phyloP scores from a whole-genome alignment of 2,888 invertebrate species.

The Drosophila fungiperda region DNA sequence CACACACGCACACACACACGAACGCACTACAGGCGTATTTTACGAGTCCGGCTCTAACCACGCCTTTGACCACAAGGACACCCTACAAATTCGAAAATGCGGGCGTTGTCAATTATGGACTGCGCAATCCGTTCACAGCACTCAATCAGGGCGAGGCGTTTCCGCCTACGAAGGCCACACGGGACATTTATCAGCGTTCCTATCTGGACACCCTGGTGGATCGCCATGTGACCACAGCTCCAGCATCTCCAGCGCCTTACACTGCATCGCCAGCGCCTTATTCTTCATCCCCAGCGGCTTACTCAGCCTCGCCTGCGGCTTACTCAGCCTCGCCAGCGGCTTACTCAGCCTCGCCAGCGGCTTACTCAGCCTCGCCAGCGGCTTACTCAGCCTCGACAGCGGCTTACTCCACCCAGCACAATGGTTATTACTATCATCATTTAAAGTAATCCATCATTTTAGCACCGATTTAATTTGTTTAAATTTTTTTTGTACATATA shows the following conservation, averaged over 20 bases:
- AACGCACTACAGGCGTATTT: slow-evolving; percentile 69
- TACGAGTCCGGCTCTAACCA: slow-evolving; percentile 61
- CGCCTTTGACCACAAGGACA: slow-evolving; percentile 60
- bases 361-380: neutral
- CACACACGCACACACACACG: slow-evolving; percentile 35
- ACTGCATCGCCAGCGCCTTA: neutral
- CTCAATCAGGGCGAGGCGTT: slow-evolving; percentile 83
- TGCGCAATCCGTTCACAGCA: slow-evolving; percentile 83
- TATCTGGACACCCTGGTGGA: slow-evolving; percentile 78
- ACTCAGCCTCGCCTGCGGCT: neutral
- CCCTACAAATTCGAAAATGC: slow-evolving; percentile 77
- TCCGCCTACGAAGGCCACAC: slow-evolving; percentile 77
- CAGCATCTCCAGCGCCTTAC: slow-evolving; percentile 20
- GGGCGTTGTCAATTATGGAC: slow-evolving; percentile 75
- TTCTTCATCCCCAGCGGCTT: neutral
- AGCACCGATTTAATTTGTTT: neutral
- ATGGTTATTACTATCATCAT: slow-evolving; percentile 66
- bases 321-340: neutral
- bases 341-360: neutral
- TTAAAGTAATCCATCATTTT: slow-evolving; percentile 5
- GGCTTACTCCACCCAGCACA: slow-evolving; percentile 20
- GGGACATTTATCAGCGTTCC: slow-evolving; percentile 72
- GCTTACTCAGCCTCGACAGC: no score
- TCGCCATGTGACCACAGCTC: slow-evolving; percentile 33
- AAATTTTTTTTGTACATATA: slow-evolving; percentile 41